Evolutionary conservation across 2,888 invertebrate species (phyloP), one percentile per base, ranked within the genome.

Genomic region (Cryptophagus acutangulus): DNA sequence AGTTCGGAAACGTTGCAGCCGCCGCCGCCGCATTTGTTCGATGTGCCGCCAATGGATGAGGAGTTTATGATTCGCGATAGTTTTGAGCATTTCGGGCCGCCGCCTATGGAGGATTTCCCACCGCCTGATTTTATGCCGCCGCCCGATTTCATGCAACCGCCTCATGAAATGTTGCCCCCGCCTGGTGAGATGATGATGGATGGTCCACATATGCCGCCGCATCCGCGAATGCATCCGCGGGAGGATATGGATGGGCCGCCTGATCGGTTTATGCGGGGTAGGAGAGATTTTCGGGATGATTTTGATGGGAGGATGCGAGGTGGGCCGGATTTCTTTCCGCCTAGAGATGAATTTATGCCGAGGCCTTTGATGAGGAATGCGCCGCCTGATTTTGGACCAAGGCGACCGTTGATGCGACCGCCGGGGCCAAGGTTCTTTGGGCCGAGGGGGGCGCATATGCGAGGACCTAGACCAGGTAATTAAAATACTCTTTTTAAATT

Each of bases 211-310:
- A 25, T 37, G 18, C 25, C 20, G 6, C 40, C 33, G 10, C 26
- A 31, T 10, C 33, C 33, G 26, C 40, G 10, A 38, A 36, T 33
- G 5, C 38, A 40, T 1, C 43, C 40, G 3, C 41, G 34, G 1
- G 12, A 14, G 12, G 39, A 43, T 28, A 45, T 48, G 38, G 47
- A 44, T 14, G 43, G 25, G 2, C 46, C 41, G 5, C 46, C 45
- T 12, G 40, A 34, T 18, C 49, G 60, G n/a, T 64, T 57, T 37
- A 50, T 54, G 46, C 48, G 62, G 34, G 52, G 59, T 12, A 64
- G 48, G 57, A 57, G 59, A 15, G 41, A 39, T 15, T 56, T 26
- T 33, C 5, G 47, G 17, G 47, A 50, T 30, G 48, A 48, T 9
- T 48, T 29, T 28, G 55, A 55, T 17, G 49, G 51, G 10, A 35